Evolutionary conservation across 2,888 invertebrate species (phyloP).

Genomic region (Gryllus longicercus): DNA sequence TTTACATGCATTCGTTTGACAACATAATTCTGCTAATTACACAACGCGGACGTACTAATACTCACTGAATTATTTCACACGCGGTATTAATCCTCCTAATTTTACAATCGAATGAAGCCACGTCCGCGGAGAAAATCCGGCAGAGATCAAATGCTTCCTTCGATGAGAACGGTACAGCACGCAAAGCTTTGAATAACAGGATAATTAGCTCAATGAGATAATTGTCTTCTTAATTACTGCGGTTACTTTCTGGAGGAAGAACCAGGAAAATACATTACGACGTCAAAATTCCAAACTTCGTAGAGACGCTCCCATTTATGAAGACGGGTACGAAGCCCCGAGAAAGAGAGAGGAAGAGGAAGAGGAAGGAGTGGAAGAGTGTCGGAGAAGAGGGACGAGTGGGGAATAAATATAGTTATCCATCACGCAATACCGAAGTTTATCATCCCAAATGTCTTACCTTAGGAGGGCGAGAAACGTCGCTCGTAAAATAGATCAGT

Average conservation of each 20-base stretch:
- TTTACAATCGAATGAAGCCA: background rate
- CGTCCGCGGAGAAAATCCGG: background rate
- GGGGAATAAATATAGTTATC: background rate
- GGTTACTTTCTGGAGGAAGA: too few species aligned
- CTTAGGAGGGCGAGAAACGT: background rate
- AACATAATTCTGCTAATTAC: background rate
- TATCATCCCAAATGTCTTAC: slow-evolving; percentile 17
- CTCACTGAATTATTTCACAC: background rate
- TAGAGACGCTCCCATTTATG: too few species aligned
- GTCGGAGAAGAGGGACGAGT: background rate
- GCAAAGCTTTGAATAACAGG: too few species aligned
- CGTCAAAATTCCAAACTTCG: too few species aligned
- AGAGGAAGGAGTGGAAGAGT: background rate
- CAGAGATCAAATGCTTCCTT: background rate
- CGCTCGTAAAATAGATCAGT: background rate
- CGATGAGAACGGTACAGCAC: too few species aligned
- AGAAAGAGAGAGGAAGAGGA: background rate
- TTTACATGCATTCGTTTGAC: slow-evolving; percentile 5
- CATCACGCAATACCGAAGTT: background rate
- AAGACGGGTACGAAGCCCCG: background rate
- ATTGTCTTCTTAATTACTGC: too few species aligned
- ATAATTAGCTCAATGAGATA: too few species aligned
- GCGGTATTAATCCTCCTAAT: background rate
- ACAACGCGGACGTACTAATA: background rate
- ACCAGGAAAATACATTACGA: too few species aligned